Base-by-base conservation (phyloP, 2,797 vertebrate genomes). In the Molossus molossus region DNA sequence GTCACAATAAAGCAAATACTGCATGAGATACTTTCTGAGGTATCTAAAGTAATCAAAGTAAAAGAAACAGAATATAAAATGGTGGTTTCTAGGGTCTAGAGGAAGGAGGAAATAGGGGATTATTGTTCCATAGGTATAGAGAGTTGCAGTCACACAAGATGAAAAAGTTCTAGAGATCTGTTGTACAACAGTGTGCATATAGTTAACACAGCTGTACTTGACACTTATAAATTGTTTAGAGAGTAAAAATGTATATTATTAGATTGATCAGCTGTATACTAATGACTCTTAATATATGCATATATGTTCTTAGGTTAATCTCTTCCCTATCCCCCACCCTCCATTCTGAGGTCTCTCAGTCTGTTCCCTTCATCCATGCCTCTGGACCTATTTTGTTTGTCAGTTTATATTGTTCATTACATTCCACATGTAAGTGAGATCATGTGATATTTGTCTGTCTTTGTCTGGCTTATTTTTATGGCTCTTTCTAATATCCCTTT, bases 11-110 rank as follows among this genome's bases (percentile, higher is more conserved):
- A 10, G 15, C 33, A 76, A 76, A 50, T 33, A 69, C 6, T 55
- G 3, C 40, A 23, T 64, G 48, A 77, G 48, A 50, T 50, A 76
- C 84, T 88, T 37, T 1, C 48, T 48, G 64, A 79, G 14, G 8
- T 84, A 89, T 84, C 55, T 72, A 57, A 64, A 83, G 57, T 84
- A 65, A 89, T 95, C 65, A 84, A 67, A 79, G 29, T 92, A 25
- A 67, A 33, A 65, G 57, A 75, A 88, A 57, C 69, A 95, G 84
- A 48, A 92, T 67, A 48, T 25, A 75, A 6, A 92, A 20, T 88
- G 62, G 13, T 84, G 3, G 64, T 72, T 92, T 14, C 57, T 73
- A 60, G 69, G 20, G 21, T 1, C 62, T 29, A 20, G 62, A 37
- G 17, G 11, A 21, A 83, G 21, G 40, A 48, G 25, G 12, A 75